phyloP scores from a whole-genome alignment of 2,797 vertebrate species.

The Macropus fuliginosus region DNA sequence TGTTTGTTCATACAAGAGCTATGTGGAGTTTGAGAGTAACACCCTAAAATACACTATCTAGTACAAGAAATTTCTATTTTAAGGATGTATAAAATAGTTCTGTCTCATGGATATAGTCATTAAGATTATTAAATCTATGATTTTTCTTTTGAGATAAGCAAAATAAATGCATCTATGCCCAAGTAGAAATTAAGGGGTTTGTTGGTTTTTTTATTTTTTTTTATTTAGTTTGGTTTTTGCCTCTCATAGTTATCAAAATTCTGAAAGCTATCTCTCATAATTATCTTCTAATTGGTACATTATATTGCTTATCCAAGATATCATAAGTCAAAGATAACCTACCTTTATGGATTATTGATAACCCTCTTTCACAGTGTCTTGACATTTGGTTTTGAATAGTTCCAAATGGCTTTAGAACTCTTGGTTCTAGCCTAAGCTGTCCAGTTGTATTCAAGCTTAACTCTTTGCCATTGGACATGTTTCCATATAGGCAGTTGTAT shows the following conservation, averaged over 20 bases:
- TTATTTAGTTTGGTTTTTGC: neutral
- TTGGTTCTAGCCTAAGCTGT: neutral
- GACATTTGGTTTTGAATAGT: neutral
- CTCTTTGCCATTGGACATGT: neutral
- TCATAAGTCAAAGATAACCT: neutral
- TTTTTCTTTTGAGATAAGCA: neutral
- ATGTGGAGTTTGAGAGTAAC: neutral
- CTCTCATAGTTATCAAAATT: neutral
- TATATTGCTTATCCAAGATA: neutral
- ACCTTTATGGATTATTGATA: neutral
- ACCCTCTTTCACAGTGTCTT: neutral
- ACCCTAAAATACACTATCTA: slow-evolving; percentile 3
- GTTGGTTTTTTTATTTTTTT: neutral
- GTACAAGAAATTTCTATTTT: neutral
- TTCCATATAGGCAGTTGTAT: neutral
- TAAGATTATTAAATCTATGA: neutral
- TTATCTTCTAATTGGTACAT: neutral
- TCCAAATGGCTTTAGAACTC: neutral
- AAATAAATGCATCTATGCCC: neutral
- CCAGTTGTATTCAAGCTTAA: neutral
- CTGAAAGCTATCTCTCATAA: neutral
- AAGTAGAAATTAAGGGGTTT: neutral
- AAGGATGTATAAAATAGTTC: neutral
- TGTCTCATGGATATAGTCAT: neutral
- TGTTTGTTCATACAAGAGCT: neutral